A percentile compares a stretch with the other conserved stretches of the same genome.
phyloP scores from a whole-genome alignment of 2,888 invertebrate genomes.

The Leptinotarsa rubiginosa region DNA sequence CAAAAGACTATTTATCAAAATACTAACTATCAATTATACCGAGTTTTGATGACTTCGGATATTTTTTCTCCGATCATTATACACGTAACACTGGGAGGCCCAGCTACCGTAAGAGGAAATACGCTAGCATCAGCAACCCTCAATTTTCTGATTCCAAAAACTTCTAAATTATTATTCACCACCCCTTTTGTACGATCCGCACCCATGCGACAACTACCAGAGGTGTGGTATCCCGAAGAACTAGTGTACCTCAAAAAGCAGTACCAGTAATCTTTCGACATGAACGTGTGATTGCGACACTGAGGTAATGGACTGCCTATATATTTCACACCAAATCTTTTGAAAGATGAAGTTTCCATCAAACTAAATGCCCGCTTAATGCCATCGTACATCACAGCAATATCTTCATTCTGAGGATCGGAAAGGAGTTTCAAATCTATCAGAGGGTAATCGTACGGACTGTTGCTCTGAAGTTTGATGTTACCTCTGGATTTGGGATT shows the following conservation, averaged over 20 bases:
- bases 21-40: constrained; percentile 67
- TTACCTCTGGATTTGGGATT: constrained; percentile 68
- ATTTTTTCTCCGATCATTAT: constrained; percentile 53
- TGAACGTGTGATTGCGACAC: constrained; percentile 67
- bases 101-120: constrained; percentile 64
- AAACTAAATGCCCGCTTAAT: constrained; percentile 63
- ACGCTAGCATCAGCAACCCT: constrained; percentile 76
- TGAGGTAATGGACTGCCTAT: constrained; percentile 48
- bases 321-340: constrained; percentile 66
- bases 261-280: constrained; percentile 76
- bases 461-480: constrained; percentile 65
- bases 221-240: constrained; percentile 67
- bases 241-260: constrained; percentile 68
- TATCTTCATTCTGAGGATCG: constrained; percentile 63
- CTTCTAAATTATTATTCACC: constrained; percentile 72
- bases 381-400: constrained; percentile 69
- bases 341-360: constrained; percentile 68
- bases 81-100: constrained; percentile 10
- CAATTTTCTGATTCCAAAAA: constrained; percentile 70
- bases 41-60: constrained; percentile 58
- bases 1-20: too few relatives aligned
- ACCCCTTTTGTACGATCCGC: constrained; percentile 70
- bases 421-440: constrained; percentile 77
- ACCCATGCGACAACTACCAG: constrained; percentile 79
- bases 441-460: constrained; percentile 64